These are phyloP conservation scores for Apodemus agrarius DNA, from an alignment of 2,797 vertebrate genomes.

Conservation along the genomic window DNA sequence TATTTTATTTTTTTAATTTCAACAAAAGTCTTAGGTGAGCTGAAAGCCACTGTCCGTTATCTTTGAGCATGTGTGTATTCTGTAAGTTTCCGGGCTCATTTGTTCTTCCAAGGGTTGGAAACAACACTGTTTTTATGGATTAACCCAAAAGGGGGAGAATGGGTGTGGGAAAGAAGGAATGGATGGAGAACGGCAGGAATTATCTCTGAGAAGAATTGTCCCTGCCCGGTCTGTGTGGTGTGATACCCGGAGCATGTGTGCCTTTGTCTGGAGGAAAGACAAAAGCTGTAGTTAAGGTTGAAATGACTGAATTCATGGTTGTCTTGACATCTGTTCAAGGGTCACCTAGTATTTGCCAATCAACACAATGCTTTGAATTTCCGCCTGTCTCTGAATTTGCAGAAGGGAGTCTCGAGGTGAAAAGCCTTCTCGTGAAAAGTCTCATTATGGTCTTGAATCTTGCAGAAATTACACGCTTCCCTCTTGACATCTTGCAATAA, in stretches of 20 bases:
- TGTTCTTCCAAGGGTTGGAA: conserved; percentile 54
- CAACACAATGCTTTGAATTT: conserved; percentile 58
- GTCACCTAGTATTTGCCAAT: neutral
- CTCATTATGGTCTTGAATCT: conserved; percentile 76
- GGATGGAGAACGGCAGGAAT: neutral
- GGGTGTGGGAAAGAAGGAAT: neutral
- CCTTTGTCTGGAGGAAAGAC: neutral
- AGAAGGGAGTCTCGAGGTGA: conserved; percentile 59
- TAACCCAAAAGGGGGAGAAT: neutral
- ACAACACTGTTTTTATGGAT: neutral
- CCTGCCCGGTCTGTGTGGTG: neutral
- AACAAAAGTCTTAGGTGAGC: conserved; percentile 45
- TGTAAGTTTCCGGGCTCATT: conserved; percentile 35
- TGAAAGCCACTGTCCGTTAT: conserved; percentile 25
- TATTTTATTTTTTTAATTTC: conserved; percentile 70
- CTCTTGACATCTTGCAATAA: conserved; percentile 80
- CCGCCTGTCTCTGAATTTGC: conserved; percentile 34
- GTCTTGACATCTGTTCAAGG: neutral
- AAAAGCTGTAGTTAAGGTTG: no score
- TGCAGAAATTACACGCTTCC: conserved; percentile 74
- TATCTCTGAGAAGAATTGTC: neutral
- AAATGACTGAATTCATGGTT: neutral
- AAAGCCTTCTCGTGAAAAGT: conserved; percentile 73
- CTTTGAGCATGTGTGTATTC: neutral
- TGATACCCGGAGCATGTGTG: neutral